These are phyloP conservation scores for Gadus macrocephalus DNA, from an alignment of 2,113 vertebrate species.

Conservation along the genomic window DNA sequence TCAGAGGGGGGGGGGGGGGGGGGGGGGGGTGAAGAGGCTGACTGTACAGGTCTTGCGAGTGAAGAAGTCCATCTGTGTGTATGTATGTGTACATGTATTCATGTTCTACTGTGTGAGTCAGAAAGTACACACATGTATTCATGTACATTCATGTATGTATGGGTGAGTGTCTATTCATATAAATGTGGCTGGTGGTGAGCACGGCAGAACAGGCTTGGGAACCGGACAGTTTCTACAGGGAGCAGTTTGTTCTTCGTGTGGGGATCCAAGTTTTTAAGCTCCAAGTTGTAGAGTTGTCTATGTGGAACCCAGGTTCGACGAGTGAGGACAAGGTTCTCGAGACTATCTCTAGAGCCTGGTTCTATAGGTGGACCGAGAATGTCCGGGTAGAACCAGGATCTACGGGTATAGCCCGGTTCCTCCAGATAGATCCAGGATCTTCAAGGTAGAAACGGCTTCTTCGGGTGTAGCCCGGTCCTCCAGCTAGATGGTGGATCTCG, in stretches of 20 bases:
- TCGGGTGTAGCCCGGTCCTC: no score
- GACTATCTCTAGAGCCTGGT: no score
- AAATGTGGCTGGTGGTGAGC: no score
- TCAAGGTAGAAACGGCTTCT: no score
- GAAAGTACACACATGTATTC: not conserved
- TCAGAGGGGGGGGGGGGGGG: not conserved
- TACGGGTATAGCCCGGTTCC: no score
- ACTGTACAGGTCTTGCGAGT: not conserved
- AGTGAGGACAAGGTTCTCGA: not conserved
- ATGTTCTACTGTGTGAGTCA: not conserved
- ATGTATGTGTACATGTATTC: not conserved
- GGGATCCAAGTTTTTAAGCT: not conserved
- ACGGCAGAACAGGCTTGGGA: no score
- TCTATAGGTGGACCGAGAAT: no score
- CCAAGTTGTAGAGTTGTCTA: not conserved
- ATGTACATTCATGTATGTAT: slow-evolving; percentile 4
- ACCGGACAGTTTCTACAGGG: not conserved
- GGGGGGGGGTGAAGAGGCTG: not conserved
- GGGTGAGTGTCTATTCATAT: not conserved
- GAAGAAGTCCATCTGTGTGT: not conserved
- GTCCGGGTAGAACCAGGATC: not conserved
- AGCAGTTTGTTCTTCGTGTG: no score
- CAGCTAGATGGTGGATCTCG: no score
- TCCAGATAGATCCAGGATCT: no score
- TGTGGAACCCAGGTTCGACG: no score